A percentile compares a stretch with the other conserved stretches of the same genome.
Conservation (phyloP, 92 coral and sea anemone genomes). For the Meandrina meandrites region DNA sequence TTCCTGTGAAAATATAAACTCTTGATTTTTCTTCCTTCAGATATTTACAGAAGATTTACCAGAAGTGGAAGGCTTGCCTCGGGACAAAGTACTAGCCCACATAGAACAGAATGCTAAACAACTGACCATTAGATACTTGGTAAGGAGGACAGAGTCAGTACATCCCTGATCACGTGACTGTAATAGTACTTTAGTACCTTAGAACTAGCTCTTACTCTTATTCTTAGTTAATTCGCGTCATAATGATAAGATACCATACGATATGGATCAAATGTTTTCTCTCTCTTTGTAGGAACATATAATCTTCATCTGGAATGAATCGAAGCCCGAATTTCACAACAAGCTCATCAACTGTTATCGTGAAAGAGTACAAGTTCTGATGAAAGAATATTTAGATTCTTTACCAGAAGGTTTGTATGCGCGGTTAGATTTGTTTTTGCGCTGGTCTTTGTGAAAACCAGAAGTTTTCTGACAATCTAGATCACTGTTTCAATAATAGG, state of each 20-base stretch:
- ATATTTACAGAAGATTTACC: conserved; percentile 98
- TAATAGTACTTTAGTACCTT: too few species aligned
- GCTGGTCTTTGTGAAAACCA: neutral
- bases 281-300: conserved; percentile 74
- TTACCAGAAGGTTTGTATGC: conserved; percentile 75
- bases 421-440: neutral
- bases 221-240: too few species aligned
- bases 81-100: conserved; percentile 88
- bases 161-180: neutral
- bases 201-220: too few species aligned
- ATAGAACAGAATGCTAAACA: conserved; percentile 91
- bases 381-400: conserved; percentile 79
- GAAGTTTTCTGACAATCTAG: neutral
- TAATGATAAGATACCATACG: neutral
- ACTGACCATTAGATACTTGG: conserved; percentile 89
- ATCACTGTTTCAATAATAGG: too few species aligned
- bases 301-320: conserved; percentile 84
- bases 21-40: conserved; percentile 27
- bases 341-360: conserved; percentile 93
- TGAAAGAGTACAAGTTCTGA: conserved; percentile 85
- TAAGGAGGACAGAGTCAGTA: conserved; percentile 30
- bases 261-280: neutral
- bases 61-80: conserved; percentile 94
- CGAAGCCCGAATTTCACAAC: conserved; percentile 86
- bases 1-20: neutral